phyloP scores from a whole-genome alignment of 2,113 vertebrate genomes.

The Phoxinus phoxinus region DNA sequence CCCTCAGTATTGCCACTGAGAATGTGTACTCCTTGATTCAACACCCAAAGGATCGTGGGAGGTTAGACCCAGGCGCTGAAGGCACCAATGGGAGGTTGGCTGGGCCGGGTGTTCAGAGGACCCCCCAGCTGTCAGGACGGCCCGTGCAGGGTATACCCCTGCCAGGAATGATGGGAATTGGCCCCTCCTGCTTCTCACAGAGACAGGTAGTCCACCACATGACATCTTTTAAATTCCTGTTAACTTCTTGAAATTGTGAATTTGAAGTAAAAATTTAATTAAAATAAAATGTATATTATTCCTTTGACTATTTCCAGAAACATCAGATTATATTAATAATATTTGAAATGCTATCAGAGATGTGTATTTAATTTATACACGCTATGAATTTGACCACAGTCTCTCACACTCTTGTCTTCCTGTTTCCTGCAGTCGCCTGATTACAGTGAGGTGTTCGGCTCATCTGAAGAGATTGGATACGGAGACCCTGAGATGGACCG shows the following conservation, averaged over 20 bases:
- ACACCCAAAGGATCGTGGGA: conserved; percentile 67
- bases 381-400: not conserved
- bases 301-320: not conserved
- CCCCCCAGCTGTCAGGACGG: conserved; percentile 60
- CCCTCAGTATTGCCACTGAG: conserved; percentile 69
- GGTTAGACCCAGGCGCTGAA: conserved; percentile 58
- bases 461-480: conserved; percentile 68
- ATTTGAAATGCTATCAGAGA: not conserved
- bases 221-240: not conserved
- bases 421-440: conserved; percentile 67
- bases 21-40: conserved; percentile 80
- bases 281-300: not conserved
- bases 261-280: not conserved
- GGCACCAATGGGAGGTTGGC: conserved; percentile 48
- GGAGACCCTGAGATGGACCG: conserved; percentile 57
- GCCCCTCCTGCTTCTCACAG: conserved; percentile 71
- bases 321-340: not conserved
- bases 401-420: conserved; percentile 1
- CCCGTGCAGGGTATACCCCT: conserved; percentile 59
- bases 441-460: conserved; percentile 78
- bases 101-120: conserved; percentile 62
- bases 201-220: conserved; percentile 68
- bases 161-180: conserved; percentile 70
- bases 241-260: not conserved
- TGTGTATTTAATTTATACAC: not conserved